These are phyloP conservation scores for Pogona vitticeps DNA, from an alignment of 2,113 vertebrate genomes.

Conservation along the genomic window DNA sequence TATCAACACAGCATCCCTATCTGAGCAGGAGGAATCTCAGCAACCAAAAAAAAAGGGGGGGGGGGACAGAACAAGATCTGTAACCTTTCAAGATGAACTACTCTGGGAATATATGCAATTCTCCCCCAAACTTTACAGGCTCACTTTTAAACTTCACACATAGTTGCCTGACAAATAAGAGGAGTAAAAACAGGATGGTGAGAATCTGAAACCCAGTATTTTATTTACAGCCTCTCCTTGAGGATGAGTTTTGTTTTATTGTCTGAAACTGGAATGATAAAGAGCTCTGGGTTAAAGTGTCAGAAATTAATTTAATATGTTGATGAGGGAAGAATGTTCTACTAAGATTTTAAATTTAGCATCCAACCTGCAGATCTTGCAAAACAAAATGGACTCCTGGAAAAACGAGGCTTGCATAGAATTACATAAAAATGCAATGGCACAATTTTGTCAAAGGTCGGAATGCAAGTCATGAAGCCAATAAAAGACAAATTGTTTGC, in stretches of 20 bases:
- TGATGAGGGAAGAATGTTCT: neutral
- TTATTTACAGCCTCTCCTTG: neutral
- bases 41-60: constrained; percentile 18
- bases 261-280: neutral
- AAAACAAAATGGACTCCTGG: neutral
- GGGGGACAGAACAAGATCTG: neutral
- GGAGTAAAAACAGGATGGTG: neutral
- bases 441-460: neutral
- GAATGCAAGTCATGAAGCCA: neutral
- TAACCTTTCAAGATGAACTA: neutral
- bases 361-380: neutral
- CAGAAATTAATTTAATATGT: neutral
- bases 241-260: neutral
- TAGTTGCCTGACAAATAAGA: neutral
- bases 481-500: neutral
- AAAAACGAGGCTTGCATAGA: neutral
- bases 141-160: neutral
- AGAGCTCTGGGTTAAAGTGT: neutral
- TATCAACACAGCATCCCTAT: rapidly evolving
- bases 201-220: neutral
- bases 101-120: neutral
- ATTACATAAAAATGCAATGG: neutral
- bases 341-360: neutral
- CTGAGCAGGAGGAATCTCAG: neutral
- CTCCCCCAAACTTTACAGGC: too few relatives aligned